These are phyloP conservation scores for Xestoiulus laeticollis DNA, from an alignment of 2,888 invertebrate species.

Conservation along the genomic window DNA sequence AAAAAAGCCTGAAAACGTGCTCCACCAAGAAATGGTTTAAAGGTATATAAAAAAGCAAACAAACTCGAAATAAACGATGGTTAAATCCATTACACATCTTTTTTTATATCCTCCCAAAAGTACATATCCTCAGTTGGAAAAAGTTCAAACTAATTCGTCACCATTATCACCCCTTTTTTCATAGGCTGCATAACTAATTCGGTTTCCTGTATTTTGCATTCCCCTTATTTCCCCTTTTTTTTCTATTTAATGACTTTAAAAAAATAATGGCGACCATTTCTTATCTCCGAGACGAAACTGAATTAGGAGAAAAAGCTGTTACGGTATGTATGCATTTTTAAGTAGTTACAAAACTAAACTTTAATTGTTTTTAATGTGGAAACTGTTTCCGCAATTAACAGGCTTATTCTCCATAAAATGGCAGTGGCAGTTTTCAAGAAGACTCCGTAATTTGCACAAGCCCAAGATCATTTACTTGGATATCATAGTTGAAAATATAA, in stretches of 20 bases:
- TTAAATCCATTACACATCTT: conserved; percentile 38
- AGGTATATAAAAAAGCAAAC: conserved; percentile 5
- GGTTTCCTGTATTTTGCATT: conserved; percentile 41
- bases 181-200: conserved; percentile 41
- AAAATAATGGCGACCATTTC: conserved; percentile 34
- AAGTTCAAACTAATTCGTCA: conserved; percentile 43
- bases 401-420: too few relatives aligned
- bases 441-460: too few relatives aligned
- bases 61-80: conserved; percentile 41
- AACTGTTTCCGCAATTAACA: conserved; percentile 38
- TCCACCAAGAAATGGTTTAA: conserved; percentile 21
- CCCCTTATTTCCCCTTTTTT: conserved; percentile 15
- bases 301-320: conserved; percentile 28
- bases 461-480: too few relatives aligned
- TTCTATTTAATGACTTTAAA: neutral
- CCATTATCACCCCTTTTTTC: conserved; percentile 40
- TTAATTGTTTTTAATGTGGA: conserved; percentile 21
- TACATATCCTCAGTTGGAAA: neutral
- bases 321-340: conserved; percentile 25
- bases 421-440: too few relatives aligned
- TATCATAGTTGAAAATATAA: too few relatives aligned
- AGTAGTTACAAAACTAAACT: neutral
- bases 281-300: conserved; percentile 39
- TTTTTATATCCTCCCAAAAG: neutral
- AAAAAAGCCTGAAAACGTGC: neutral